Evolutionary conservation across 2,113 vertebrate genomes (phyloP), one percentile per base, ranked within the genome.

Genomic region (Dinomys branickii): DNA sequence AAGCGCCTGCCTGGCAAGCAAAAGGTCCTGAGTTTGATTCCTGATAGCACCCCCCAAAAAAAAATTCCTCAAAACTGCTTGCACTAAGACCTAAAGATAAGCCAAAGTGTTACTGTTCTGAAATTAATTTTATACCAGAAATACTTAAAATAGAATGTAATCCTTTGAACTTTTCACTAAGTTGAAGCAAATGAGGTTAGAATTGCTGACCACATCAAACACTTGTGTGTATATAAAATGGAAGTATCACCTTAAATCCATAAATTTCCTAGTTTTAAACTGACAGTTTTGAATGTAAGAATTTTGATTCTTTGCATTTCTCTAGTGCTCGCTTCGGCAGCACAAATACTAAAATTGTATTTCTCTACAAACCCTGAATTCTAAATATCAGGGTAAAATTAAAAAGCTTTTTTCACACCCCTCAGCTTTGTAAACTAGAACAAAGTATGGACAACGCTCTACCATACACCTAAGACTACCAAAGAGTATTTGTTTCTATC

Each of bases 131-230:
- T 69, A 90, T 44, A 38, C 38, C 19, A 58, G 59, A 94, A 95
- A 75, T 56, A 59, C 24, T 78, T 88, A 75, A 91, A 88, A 93
- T 22, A 96, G 22, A 82, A 94, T 65, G 50, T 71, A 65, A 92
- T 59, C 80, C 78, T 94, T 69, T 89, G 26, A 91, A 75, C 47
- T 91, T 81, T 82, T 26, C 47, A 95, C n/a, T 83, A 86, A 95
- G 12, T 92, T 83, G 71, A 96, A 87, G 17, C 44, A 87, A 92
- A 92, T 86, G 19, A 94, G 91, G 80, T 83, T 92, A 50, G 3
- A 94, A 26, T 16, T 90, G 52, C 47, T 95, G 38, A 16, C 26
- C 75, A 33, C n/a, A 73, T n/a, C 24, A 77, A 95, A 91, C 83
- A 52, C 56, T 85, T 80, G 83, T 69, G 30, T 77, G 0, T 78